Evolutionary conservation across 2,888 invertebrate genomes (phyloP), one percentile per base, ranked within the genome.

Genomic region (Dicroscelio sp.): DNA sequence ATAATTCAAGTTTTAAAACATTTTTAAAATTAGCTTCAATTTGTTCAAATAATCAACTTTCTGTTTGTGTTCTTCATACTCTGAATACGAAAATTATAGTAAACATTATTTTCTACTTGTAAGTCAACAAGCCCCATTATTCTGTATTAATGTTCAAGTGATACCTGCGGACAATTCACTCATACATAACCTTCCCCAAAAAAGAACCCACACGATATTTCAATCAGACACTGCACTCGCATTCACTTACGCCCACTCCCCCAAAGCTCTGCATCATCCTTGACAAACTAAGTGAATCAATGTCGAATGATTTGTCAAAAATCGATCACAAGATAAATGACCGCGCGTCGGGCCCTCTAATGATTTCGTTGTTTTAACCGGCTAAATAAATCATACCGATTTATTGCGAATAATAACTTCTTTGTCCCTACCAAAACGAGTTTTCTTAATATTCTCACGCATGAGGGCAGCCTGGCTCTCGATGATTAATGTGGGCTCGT

Each of bases 401-500:
- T 91, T 87, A 89, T 90, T 86, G 80, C 76, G 76, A 88, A 91
- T 91, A 91, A 91, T 91, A 89, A 86, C 86, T 91, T 91, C 92
- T 92, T 91, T 90, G 91, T 92, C 87, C 75, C 75, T 78, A 91
- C 71, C 76, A 92, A 93, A 94, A 95, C 91, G 94, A 94, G 93
- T 91, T 91, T 90, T 91, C 88, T 90, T 83, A 83, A 92, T 86
- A 92, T 92, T 94, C 94, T 93, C 80, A 90, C 91, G 83, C 84
- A 84, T 83, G 79, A 84, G 86, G 76, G 86, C 73, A 90, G 92
- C 86, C 92, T 86, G 90, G 75, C 73, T 90, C 69, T 83, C 91
- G 92, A 95, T 95, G 96, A 96, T 96, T 96, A 96, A 96, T 96
- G 96, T 94, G 83, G 94, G 88, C 88, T 90, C 93, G 95, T 96